Percentiles rank a stretch among this genome's conserved stretches.
Evolutionary conservation across 2,113 vertebrate species (phyloP).

Genomic region (Percopsis transmontana): DNA sequence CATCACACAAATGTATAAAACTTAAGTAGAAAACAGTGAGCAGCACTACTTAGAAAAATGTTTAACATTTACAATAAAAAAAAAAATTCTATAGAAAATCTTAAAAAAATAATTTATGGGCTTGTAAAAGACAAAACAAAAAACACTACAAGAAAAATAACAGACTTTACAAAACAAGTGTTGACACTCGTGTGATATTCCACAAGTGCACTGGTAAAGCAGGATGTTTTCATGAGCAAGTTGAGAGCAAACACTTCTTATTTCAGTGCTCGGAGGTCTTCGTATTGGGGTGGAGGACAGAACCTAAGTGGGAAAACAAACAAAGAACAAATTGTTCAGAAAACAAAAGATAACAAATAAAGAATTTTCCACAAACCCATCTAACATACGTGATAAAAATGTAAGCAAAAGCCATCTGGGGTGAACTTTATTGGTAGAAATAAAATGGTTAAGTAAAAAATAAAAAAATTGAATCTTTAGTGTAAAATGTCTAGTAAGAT

Average conservation of each 20-base stretch:
- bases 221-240: conserved; percentile 25
- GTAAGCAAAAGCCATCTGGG: background rate
- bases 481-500: too few relatives aligned
- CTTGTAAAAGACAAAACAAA: conserved; percentile 34
- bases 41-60: conserved; percentile 29
- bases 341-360: background rate
- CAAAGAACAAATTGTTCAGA: background rate
- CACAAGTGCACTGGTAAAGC: conserved; percentile 42
- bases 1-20: conserved; percentile 53
- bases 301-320: conserved; percentile 46
- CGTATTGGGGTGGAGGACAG: conserved; percentile 43
- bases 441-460: background rate
- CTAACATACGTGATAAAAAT: background rate
- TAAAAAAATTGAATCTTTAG: too few relatives aligned
- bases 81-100: background rate
- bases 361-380: background rate
- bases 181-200: conserved; percentile 15
- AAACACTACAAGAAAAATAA: conserved; percentile 12
- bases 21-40: conserved; percentile 43
- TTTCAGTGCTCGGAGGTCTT: conserved; percentile 66
- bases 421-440: background rate
- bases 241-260: conserved; percentile 24
- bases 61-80: conserved; percentile 15
- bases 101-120: conserved; percentile 58
- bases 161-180: background rate